These are phyloP conservation scores for Tuta absoluta DNA, from an alignment of 2,888 invertebrate species.

Conservation along the genomic window DNA sequence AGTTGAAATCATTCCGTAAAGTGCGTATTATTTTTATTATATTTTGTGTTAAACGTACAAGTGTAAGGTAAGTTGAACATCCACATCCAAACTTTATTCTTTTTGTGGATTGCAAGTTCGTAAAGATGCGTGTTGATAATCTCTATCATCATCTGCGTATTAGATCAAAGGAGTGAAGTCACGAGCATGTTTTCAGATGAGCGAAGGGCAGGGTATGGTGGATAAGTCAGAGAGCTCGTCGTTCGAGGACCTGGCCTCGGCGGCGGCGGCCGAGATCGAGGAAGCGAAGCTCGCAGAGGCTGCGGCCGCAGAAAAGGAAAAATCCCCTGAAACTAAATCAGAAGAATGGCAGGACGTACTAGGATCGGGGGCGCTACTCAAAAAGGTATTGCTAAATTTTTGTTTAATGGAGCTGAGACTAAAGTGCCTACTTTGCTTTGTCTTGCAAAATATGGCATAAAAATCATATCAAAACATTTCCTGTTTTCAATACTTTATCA, in stretches of 20 bases:
- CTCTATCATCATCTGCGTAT: constrained; percentile 55
- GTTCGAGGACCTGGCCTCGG: constrained; percentile 83
- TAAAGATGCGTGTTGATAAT: constrained; percentile 35
- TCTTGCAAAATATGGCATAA: constrained; percentile 10
- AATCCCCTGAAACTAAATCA: constrained; percentile 51
- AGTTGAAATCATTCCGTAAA: constrained; percentile 61
- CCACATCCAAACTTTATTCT: neutral
- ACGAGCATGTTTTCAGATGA: constrained; percentile 67
- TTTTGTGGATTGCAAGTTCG: constrained; percentile 14
- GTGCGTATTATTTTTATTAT: constrained; percentile 37
- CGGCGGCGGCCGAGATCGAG: constrained; percentile 80
- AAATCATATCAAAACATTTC: constrained; percentile 41
- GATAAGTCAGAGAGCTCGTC: constrained; percentile 85
- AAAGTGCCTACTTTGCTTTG: neutral
- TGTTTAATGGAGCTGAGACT: neutral
- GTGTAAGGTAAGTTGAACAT: constrained; percentile 42
- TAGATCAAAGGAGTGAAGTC: constrained; percentile 47
- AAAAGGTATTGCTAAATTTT: constrained; percentile 64
- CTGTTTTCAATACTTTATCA: constrained; percentile 1
- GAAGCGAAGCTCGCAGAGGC: constrained; percentile 72
- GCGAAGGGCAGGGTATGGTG: constrained; percentile 70
- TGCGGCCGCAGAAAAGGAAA: constrained; percentile 59
- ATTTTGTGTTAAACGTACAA: constrained; percentile 32
- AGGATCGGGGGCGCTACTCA: constrained; percentile 87
- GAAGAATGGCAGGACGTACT: constrained; percentile 88